Percentiles rank a stretch among this genome's conserved stretches.
Conservation (phyloP, 1,140 invertebrate species). For the Andrena cerasifolii region DNA sequence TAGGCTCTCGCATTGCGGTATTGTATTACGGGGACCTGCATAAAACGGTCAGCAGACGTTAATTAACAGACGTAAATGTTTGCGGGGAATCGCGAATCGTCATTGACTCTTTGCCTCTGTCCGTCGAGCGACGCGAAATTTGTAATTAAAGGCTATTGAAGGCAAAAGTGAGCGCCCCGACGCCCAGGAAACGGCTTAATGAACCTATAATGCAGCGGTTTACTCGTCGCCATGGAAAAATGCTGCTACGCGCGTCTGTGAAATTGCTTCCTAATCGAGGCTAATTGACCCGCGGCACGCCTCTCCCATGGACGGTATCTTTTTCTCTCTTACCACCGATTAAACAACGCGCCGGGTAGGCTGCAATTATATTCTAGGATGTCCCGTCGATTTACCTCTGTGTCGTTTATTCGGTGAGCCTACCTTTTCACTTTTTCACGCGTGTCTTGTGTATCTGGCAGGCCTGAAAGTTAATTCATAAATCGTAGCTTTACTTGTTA, state of each 20-base stretch:
- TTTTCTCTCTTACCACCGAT: background rate
- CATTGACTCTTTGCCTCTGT: background rate
- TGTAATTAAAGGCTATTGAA: constrained; percentile 41
- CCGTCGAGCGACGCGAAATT: constrained; percentile 15
- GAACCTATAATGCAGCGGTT: constrained; percentile 37
- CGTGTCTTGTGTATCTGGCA: no score
- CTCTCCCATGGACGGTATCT: no score
- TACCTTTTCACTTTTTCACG: background rate
- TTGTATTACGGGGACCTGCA: no score
- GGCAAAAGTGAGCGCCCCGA: constrained; percentile 13
- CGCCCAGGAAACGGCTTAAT: constrained; percentile 37
- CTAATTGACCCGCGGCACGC: constrained; percentile 9
- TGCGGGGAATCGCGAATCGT: background rate
- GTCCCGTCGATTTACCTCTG: background rate
- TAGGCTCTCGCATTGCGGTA: background rate
- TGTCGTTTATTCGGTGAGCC: background rate
- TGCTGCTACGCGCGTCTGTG: constrained; percentile 1
- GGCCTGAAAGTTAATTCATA: no score
- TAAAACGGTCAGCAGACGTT: background rate
- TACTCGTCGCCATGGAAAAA: constrained; percentile 17
- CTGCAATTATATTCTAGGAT: background rate
- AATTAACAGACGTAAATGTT: background rate
- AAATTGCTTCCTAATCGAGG: constrained; percentile 39
- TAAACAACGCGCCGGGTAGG: background rate
- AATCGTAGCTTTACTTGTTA: no score